Conservation (phyloP, 2,888 invertebrate genomes). For the Drosophila seclusa region DNA sequence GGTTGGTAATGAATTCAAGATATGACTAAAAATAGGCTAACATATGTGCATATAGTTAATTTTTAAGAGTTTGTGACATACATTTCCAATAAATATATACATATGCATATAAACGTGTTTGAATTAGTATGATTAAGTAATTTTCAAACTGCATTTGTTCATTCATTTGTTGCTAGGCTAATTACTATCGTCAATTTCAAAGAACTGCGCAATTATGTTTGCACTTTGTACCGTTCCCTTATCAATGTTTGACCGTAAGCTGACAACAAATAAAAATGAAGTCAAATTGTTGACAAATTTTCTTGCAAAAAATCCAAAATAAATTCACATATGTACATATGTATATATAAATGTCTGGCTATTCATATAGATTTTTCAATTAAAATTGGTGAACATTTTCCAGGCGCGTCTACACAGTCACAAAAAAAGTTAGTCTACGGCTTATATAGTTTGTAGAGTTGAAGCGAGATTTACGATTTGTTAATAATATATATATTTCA, state of each 20-base stretch:
- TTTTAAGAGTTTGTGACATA: no score
- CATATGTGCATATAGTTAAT: background rate
- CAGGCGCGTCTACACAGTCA: conserved; percentile 38
- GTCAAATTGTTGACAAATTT: conserved; percentile 7
- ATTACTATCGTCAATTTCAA: conserved; percentile 25
- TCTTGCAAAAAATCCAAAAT: conserved; percentile 4
- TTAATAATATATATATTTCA: background rate
- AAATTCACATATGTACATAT: background rate
- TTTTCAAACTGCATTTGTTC: background rate
- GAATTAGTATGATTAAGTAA: background rate
- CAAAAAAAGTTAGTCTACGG: conserved; percentile 33
- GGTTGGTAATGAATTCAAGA: background rate
- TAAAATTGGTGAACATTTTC: conserved; percentile 37
- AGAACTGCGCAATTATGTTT: conserved; percentile 62
- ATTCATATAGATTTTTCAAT: conserved; percentile 39
- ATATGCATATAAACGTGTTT: background rate
- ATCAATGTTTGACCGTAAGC: conserved; percentile 27
- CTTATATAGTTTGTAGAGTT: background rate
- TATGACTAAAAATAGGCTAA: background rate
- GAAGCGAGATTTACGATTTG: background rate
- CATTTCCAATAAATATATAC: background rate
- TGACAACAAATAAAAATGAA: conserved; percentile 10
- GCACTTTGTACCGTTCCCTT: conserved; percentile 53
- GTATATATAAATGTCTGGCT: background rate
- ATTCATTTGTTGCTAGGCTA: conserved; percentile 49